These are phyloP conservation scores for Petromus typicus DNA, from an alignment of 2,113 vertebrate genomes.

Conservation along the genomic window DNA sequence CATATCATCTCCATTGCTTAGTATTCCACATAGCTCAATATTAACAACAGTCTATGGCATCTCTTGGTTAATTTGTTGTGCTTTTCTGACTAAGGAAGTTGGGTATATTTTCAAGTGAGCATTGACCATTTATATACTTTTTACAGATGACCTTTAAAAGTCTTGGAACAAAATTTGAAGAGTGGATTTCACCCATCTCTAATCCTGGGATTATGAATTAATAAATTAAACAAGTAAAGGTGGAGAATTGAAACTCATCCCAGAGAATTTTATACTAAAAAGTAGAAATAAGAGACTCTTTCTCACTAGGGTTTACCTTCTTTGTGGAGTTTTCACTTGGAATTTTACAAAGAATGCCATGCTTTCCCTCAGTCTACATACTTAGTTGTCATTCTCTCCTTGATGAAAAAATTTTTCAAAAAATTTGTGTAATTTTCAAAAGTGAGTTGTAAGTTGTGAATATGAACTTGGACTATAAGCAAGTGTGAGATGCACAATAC, in stretches of 20 bases:
- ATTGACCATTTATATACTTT: background rate
- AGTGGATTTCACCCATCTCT: too few relatives aligned
- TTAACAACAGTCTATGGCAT: background rate
- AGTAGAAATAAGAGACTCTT: too few relatives aligned
- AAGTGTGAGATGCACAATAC: background rate
- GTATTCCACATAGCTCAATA: background rate
- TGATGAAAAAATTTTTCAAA: background rate
- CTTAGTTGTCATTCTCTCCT: background rate
- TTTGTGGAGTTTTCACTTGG: too few relatives aligned
- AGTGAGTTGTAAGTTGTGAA: background rate
- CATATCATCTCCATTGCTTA: background rate
- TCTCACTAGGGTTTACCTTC: too few relatives aligned
- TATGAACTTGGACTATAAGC: slow-evolving; percentile 1
- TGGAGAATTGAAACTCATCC: too few relatives aligned
- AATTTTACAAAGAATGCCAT: too few relatives aligned
- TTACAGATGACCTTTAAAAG: background rate
- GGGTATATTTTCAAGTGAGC: background rate
- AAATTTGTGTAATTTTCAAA: background rate
- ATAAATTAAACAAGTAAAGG: too few relatives aligned
- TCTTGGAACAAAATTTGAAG: too few relatives aligned
- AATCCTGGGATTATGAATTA: too few relatives aligned
- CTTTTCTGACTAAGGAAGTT: background rate
- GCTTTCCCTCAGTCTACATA: too few relatives aligned
- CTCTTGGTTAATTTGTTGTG: background rate
- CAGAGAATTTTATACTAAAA: too few relatives aligned